Conservation (phyloP, 2,888 invertebrate genomes). For the Xestia ashworthii region DNA sequence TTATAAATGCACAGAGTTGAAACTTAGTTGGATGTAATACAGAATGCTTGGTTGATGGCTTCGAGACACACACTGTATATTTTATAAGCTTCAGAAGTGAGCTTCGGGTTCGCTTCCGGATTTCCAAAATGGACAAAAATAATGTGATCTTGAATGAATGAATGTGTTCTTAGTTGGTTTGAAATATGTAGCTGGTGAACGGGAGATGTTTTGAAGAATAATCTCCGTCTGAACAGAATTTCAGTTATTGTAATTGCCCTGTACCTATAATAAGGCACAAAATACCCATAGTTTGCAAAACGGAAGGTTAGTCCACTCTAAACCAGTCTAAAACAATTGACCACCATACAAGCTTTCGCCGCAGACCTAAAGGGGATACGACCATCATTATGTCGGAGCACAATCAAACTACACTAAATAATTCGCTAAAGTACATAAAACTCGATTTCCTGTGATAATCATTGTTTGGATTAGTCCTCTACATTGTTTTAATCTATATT, state of each 20-base stretch:
- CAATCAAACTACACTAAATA: slow-evolving; percentile 44
- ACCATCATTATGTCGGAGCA: background rate
- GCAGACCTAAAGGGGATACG: background rate
- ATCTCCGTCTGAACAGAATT: background rate
- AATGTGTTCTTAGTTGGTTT: background rate
- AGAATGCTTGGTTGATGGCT: background rate
- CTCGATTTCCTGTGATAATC: slow-evolving; percentile 31
- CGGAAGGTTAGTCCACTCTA: background rate
- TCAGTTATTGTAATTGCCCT: background rate
- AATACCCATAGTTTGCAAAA: background rate
- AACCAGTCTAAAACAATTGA: slow-evolving; percentile 1
- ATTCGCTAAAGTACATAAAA: slow-evolving; percentile 17
- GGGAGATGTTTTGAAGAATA: background rate
- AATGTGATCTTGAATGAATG: background rate
- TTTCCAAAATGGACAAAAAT: background rate
- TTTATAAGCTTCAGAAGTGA: background rate
- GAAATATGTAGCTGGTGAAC: background rate
- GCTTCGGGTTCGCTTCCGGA: background rate
- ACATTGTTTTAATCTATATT: slow-evolving; percentile 49
- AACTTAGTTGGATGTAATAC: background rate
- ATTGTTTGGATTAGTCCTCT: slow-evolving; percentile 36
- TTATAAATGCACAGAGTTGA: background rate
- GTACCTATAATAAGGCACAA: background rate
- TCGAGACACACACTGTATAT: background rate
- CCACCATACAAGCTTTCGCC: slow-evolving; percentile 25